These are phyloP conservation scores for Emmelina monodactyla DNA, from an alignment of 2,888 invertebrate species.

Conservation along the genomic window DNA sequence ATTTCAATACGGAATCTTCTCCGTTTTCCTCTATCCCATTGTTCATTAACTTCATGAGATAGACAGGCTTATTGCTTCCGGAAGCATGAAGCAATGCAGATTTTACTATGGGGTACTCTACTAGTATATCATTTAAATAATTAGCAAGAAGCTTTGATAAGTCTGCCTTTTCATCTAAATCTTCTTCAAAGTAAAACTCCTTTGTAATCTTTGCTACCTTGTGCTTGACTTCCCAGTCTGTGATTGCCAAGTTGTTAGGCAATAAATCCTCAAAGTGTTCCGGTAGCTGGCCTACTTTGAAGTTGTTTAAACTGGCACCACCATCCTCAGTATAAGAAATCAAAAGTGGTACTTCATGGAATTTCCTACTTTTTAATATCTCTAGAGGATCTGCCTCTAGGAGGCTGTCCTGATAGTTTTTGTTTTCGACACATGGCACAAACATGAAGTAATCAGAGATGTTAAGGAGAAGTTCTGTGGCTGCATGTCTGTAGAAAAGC, in stretches of 20 bases:
- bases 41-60: constrained; percentile 32
- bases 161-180: background rate
- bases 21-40: no score
- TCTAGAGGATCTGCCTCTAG: constrained; percentile 33
- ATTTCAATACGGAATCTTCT: no score
- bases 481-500: constrained; percentile 25
- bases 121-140: constrained; percentile 38
- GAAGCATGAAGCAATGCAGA: constrained; percentile 31
- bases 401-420: constrained; percentile 21
- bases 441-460: constrained; percentile 22
- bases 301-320: constrained; percentile 21
- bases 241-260: constrained; percentile 39
- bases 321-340: constrained; percentile 29
- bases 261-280: constrained; percentile 30
- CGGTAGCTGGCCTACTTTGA: constrained; percentile 23
- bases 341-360: constrained; percentile 34
- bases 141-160: constrained; percentile 30
- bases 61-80: constrained; percentile 28
- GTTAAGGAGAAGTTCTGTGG: constrained; percentile 21
- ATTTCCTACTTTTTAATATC: constrained; percentile 25
- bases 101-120: constrained; percentile 38
- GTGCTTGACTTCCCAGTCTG: constrained; percentile 20
- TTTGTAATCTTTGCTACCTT: constrained; percentile 34
- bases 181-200: constrained; percentile 34
- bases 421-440: constrained; percentile 38